Conservation (phyloP, 2,888 invertebrate genomes). For the Theristus sp. region DNA sequence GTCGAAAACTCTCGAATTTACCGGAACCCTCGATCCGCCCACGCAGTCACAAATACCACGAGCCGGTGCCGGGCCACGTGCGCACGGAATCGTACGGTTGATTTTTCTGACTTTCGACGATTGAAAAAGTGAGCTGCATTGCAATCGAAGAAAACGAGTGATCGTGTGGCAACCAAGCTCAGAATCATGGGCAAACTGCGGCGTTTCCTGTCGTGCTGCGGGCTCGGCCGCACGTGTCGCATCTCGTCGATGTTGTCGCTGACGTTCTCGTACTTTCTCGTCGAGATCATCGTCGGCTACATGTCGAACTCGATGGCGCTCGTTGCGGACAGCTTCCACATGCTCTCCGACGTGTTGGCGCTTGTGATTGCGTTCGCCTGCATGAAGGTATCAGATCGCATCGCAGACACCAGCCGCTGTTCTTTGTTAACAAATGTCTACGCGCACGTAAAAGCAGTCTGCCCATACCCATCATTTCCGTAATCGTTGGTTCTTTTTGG, state of each 20-base stretch:
- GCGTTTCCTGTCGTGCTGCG: not conserved
- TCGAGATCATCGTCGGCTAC: constrained; percentile 36
- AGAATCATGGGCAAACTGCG: not conserved
- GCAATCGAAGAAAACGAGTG: no score
- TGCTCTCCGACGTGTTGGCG: constrained; percentile 39
- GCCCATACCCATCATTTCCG: no score
- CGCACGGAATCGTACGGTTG: no score
- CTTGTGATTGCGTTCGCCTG: constrained; percentile 36
- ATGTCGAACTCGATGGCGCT: constrained; percentile 35
- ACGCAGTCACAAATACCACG: no score
- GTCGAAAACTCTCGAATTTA: no score
- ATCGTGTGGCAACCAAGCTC: no score
- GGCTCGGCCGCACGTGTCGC: not conserved
- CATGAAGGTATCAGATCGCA: constrained; percentile 30
- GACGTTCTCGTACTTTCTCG: constrained; percentile 35
- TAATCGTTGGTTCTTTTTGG: no score
- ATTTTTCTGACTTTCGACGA: no score
- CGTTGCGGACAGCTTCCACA: constrained; percentile 39
- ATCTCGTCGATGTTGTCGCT: constrained; percentile 11
- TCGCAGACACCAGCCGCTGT: no score
- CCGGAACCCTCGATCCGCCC: no score
- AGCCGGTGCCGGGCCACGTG: no score
- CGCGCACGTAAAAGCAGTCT: not conserved
- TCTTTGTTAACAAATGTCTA: not conserved
- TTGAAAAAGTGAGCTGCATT: no score